A percentile compares a stretch with the other conserved stretches of the same genome.
Evolutionary conservation across 2,113 vertebrate genomes (phyloP).

Genomic region (Ariopsis seemanni): DNA sequence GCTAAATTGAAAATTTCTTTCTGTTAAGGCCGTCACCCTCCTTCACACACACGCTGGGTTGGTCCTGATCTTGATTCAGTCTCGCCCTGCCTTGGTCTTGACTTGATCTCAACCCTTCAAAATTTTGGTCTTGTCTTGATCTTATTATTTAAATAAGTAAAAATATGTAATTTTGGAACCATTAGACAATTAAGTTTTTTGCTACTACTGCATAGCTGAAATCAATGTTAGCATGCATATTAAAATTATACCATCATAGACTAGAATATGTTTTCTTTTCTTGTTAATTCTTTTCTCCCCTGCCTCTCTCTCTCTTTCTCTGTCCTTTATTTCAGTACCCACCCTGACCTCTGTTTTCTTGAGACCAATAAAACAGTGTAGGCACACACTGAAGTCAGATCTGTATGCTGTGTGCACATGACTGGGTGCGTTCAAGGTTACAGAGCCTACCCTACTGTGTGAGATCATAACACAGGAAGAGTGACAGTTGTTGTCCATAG

Average conservation of each 20-base stretch:
- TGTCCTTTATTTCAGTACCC: conserved; percentile 3
- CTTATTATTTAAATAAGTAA: too few relatives aligned
- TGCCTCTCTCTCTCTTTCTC: conserved; percentile 20
- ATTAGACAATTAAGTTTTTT: neutral
- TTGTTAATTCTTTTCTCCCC: neutral
- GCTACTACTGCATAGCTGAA: neutral
- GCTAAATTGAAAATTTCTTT: too few relatives aligned
- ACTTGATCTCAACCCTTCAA: too few relatives aligned
- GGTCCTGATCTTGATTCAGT: too few relatives aligned
- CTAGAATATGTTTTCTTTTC: neutral
- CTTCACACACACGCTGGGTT: too few relatives aligned
- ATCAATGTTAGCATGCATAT: neutral
- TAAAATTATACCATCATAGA: neutral
- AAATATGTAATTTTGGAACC: neutral
- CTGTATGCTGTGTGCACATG: conserved; percentile 6
- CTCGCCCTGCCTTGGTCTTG: too few relatives aligned
- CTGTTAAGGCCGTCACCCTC: too few relatives aligned
- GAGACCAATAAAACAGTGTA: neutral
- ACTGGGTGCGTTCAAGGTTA: conserved; percentile 51
- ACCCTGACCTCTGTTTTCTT: conserved; percentile 9
- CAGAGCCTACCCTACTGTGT: neutral
- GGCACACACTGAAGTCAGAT: conserved; percentile 26
- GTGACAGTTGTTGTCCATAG: conserved; percentile 27
- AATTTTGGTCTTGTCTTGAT: too few relatives aligned
- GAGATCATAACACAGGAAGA: conserved; percentile 5